phyloP scores from a whole-genome alignment of 2,888 invertebrate genomes.

The Schrankia costaestrigalis region DNA sequence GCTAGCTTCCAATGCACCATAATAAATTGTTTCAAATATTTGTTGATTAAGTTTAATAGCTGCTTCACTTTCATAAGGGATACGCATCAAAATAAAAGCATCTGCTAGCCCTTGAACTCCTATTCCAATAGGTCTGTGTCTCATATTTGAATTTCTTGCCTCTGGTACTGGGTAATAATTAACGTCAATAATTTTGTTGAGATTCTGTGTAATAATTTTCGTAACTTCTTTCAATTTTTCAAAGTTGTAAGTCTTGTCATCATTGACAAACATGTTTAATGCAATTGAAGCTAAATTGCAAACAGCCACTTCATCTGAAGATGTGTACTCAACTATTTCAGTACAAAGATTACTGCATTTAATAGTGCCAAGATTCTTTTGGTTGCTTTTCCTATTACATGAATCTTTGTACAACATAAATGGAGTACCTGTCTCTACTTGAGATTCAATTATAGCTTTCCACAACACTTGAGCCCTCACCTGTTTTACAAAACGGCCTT shows the following conservation, averaged over 20 bases:
- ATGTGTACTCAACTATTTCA: conserved; percentile 97
- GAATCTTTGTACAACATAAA: conserved; percentile 98
- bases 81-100: conserved; percentile 95
- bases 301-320: conserved; percentile 96
- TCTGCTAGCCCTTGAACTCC: conserved; percentile 99
- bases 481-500: conserved; percentile 84
- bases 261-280: conserved; percentile 94
- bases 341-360: conserved; percentile 99
- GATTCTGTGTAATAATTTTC: conserved; percentile 92
- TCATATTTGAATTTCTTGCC: conserved; percentile 91
- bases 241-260: conserved; percentile 92
- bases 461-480: conserved; percentile 93
- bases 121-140: conserved; percentile 93
- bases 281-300: conserved; percentile 99
- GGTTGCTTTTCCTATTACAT: conserved; percentile 98
- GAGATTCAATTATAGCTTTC: conserved; percentile 96
- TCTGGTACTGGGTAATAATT: conserved; percentile 97
- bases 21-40: conserved; percentile 99
- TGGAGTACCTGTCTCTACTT: conserved; percentile 98
- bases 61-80: conserved; percentile 94
- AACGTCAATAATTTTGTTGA: conserved; percentile 98
- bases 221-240: conserved; percentile 91
- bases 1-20: conserved; percentile 97
- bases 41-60: conserved; percentile 94
- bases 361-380: conserved; percentile 98